These are phyloP conservation scores for Eulimnadia texana DNA, from an alignment of 1,140 invertebrate species.

Conservation along the genomic window DNA sequence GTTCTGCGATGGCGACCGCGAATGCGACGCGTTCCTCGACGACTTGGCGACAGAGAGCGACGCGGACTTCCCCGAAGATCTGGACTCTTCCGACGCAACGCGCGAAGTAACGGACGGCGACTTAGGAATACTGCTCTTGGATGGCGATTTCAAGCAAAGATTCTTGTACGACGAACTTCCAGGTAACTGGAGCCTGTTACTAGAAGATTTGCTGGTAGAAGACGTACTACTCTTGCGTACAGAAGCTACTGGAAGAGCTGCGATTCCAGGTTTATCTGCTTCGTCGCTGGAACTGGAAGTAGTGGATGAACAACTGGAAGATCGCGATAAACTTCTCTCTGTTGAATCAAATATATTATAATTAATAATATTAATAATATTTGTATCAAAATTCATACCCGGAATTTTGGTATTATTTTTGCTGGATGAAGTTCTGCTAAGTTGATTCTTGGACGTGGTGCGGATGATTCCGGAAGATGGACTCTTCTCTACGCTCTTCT, in stretches of 20 bases:
- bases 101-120: background rate
- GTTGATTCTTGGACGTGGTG: background rate
- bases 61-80: background rate
- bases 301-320: slow-evolving; percentile 9
- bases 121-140: background rate
- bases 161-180: background rate
- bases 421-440: too few relatives aligned
- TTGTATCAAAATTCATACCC: too few relatives aligned
- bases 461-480: background rate
- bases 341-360: too few relatives aligned
- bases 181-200: background rate
- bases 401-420: too few relatives aligned
- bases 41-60: background rate
- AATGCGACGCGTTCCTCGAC: background rate
- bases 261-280: background rate
- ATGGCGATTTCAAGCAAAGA: background rate
- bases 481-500: background rate
- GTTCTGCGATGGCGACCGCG: background rate
- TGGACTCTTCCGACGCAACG: background rate
- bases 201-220: slow-evolving; percentile 4
- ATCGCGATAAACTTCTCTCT: background rate
- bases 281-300: background rate
- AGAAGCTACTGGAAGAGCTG: background rate
- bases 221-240: slow-evolving; percentile 7
- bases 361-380: too few relatives aligned